A percentile compares a stretch with the other conserved stretches of the same genome.
phyloP scores from a whole-genome alignment of 2,888 invertebrate genomes.

The Drosophila leonis region DNA sequence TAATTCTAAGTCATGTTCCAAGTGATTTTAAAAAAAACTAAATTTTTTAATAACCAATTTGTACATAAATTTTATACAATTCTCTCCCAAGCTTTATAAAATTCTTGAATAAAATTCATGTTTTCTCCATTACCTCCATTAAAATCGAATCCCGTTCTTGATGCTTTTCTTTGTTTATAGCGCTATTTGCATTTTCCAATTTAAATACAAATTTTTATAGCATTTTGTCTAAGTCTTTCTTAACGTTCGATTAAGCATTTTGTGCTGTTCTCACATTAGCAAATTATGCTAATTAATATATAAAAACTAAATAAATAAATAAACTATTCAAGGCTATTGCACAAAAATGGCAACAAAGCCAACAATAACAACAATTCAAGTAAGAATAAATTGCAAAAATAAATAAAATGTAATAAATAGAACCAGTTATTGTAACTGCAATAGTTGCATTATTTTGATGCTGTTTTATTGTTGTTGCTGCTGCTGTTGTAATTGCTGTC shows the following conservation, averaged over 20 bases:
- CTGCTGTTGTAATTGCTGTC: constrained; percentile 30
- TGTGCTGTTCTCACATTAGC: constrained; percentile 8
- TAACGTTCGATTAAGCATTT: constrained; percentile 18
- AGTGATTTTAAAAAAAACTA: too few species aligned
- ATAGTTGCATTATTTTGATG: constrained; percentile 47
- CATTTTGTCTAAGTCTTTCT: neutral
- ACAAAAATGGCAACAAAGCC: constrained; percentile 59
- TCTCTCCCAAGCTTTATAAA: neutral
- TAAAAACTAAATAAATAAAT: constrained; percentile 28
- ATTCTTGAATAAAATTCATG: neutral
- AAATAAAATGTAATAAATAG: constrained; percentile 56
- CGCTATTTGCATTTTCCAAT: constrained; percentile 1
- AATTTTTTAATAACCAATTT: too few species aligned
- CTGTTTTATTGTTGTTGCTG: constrained; percentile 29
- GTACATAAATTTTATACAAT: neutral
- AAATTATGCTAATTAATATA: constrained; percentile 67
- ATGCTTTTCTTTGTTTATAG: neutral
- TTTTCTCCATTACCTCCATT: neutral
- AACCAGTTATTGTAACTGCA: constrained; percentile 77
- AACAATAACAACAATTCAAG: constrained; percentile 35
- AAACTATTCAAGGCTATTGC: constrained; percentile 61
- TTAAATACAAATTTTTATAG: neutral
- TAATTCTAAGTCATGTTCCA: too few species aligned
- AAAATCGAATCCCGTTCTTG: neutral
- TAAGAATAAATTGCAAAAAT: constrained; percentile 15